phyloP scores from a whole-genome alignment of 2,797 vertebrate species.

The Epinephelus malabaricus region DNA sequence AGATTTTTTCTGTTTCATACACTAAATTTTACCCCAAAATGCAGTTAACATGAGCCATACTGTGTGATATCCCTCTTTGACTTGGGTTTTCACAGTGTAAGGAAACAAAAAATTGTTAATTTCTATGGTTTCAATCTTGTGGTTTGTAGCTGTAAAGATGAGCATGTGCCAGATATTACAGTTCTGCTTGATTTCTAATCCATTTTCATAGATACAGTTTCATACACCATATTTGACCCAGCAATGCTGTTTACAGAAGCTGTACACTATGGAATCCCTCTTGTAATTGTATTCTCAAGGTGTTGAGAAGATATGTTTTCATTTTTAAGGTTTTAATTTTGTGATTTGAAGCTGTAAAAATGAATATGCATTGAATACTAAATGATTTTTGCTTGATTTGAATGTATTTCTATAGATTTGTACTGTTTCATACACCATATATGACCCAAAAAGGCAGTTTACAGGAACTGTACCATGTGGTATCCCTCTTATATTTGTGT shows the following conservation, averaged over 20 bases:
- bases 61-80: neutral
- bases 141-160: neutral
- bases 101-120: neutral
- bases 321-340: too few relatives aligned
- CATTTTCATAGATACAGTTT: neutral
- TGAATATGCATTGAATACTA: neutral
- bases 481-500: too few relatives aligned
- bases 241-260: neutral
- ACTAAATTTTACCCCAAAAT: neutral
- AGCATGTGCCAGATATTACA: neutral
- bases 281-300: neutral
- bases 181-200: too few relatives aligned
- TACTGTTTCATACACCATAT: too few relatives aligned
- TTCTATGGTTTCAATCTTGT: neutral
- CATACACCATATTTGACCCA: neutral
- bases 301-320: too few relatives aligned
- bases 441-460: too few relatives aligned
- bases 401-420: too few relatives aligned
- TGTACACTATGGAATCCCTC: too few relatives aligned
- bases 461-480: too few relatives aligned
- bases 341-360: too few relatives aligned
- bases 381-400: neutral
- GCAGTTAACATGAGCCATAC: neutral
- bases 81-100: neutral
- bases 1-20: neutral